Percentiles rank a stretch among this genome's conserved stretches.
Conservation (phyloP, 2,797 vertebrate genomes). For the Trematomus bernacchii region DNA sequence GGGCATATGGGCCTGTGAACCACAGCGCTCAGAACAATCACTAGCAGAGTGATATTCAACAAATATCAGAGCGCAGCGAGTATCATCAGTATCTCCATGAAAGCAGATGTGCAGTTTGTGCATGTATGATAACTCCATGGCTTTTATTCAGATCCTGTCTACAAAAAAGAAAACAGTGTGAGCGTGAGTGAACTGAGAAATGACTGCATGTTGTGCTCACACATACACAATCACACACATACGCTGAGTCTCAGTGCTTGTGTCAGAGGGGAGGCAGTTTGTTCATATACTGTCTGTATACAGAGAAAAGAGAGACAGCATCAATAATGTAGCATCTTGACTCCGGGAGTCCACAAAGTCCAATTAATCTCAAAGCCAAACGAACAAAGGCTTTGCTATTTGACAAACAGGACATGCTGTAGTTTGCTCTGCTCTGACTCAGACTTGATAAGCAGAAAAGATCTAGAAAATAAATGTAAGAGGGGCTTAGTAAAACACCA, state of each 20-base stretch:
- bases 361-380: constrained; percentile 87
- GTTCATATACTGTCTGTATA: constrained; percentile 78
- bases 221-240: constrained; percentile 43
- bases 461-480: constrained; percentile 77
- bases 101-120: constrained; percentile 37
- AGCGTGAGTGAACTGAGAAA: constrained; percentile 61
- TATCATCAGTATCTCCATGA: constrained; percentile 21
- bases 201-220: constrained; percentile 45
- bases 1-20: constrained; percentile 76
- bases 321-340: constrained; percentile 86
- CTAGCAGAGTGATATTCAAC: constrained; percentile 23
- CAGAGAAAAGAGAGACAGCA: constrained; percentile 79
- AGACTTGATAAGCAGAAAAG: constrained; percentile 80
- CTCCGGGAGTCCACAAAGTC: constrained; percentile 85
- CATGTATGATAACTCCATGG: constrained; percentile 50
- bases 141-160: constrained; percentile 33
- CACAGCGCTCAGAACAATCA: constrained; percentile 34
- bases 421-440: constrained; percentile 80
- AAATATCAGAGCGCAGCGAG: constrained; percentile 38
- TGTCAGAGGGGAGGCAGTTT: constrained; percentile 81
- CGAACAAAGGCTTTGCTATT: constrained; percentile 85
- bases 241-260: constrained; percentile 49
- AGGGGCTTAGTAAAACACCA: constrained; percentile 80
- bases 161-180: constrained; percentile 29
- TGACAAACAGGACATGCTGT: constrained; percentile 86